These are phyloP conservation scores for Sminthurides bifidus DNA, from an alignment of 1,140 invertebrate genomes.

Conservation along the genomic window DNA sequence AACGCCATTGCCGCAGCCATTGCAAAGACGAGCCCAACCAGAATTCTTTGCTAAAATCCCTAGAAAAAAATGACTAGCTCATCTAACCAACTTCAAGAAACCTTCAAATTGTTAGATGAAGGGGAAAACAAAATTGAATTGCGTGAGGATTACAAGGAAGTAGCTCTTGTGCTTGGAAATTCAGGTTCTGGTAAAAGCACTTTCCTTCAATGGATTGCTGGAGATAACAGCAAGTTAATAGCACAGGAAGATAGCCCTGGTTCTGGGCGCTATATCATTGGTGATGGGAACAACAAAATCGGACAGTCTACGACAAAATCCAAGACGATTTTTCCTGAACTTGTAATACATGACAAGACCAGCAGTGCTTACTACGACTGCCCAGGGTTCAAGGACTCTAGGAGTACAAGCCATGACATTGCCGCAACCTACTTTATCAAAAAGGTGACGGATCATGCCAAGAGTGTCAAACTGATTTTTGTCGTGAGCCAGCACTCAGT, in stretches of 20 bases:
- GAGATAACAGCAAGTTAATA: constrained; percentile 9
- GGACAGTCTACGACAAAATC: constrained; percentile 11
- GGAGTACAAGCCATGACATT: constrained; percentile 23
- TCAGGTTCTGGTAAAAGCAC: constrained; percentile 31
- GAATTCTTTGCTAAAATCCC: neutral
- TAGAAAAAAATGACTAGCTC: neutral
- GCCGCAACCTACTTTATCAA: constrained; percentile 25
- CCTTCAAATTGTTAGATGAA: neutral
- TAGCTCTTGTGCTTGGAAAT: constrained; percentile 24
- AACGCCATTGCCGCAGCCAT: no score
- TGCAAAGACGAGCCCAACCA: no score
- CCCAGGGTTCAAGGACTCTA: constrained; percentile 31
- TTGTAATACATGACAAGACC: constrained; percentile 3
- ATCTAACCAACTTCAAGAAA: neutral
- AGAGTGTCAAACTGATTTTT: constrained; percentile 23
- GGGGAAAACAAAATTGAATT: neutral
- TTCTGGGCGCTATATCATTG: neutral
- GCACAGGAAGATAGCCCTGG: neutral
- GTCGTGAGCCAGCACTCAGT: constrained; percentile 23
- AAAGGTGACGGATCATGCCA: constrained; percentile 13
- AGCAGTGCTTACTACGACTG: constrained; percentile 21
- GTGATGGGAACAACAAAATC: constrained; percentile 7
- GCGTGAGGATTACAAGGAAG: neutral
- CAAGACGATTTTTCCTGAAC: constrained; percentile 24
- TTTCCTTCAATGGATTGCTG: constrained; percentile 19